Base-by-base conservation (phyloP, 1,140 invertebrate genomes). In the Drosophila subpulchrella region DNA sequence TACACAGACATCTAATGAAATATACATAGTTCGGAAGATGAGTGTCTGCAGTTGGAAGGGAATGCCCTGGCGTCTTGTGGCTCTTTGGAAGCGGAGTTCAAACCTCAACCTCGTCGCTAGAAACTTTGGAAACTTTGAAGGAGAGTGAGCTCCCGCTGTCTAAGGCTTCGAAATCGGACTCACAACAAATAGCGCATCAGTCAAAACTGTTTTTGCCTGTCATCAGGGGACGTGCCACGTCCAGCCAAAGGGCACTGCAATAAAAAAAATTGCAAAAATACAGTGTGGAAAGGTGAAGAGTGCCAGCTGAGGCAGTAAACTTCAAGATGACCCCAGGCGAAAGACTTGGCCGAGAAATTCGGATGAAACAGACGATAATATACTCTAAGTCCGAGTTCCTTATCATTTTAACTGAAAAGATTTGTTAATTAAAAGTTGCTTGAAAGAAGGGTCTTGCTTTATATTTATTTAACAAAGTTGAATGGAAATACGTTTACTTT, bases 181-280 rank as follows among this genome's bases (percentile, higher is more conserved):
- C 74, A 55, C 71, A 88, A 79, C 83, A 88, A 82, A 86, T 73
- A 76, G 79, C 75, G 79, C 83, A 86, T 88, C 83, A 86, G 83
- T 86, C 83, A 86, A 88, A 86, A 86, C 81, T 80, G 75, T 88
- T 88, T 81, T 83, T 83, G 76, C 83, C 81, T 86, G 83, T 88
- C 83, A 88, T 86, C 83, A 53, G 75, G 50, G 73, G 79, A 88
- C 83, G 75, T 79, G 83, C 67, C 83, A 83, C 75, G 83, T 88
- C 75, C 75, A 63, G 75, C 56, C 51, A 13, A 39, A 8, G 48
- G 61, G n/a, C 61, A 65, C 38, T 70, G 24, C 20, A 54, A 12
- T 13, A 13, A 20, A 15, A 47, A 55, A 30, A 34, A 55, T n/a
- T 41, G 27, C 17, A 65, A 34, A 34, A 10, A 10, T 2, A 8